Percentiles rank a stretch among this genome's conserved stretches.
These are phyloP conservation scores for Drosophila tropicalis DNA, from an alignment of 1,140 invertebrate species.

Conservation along the genomic window DNA sequence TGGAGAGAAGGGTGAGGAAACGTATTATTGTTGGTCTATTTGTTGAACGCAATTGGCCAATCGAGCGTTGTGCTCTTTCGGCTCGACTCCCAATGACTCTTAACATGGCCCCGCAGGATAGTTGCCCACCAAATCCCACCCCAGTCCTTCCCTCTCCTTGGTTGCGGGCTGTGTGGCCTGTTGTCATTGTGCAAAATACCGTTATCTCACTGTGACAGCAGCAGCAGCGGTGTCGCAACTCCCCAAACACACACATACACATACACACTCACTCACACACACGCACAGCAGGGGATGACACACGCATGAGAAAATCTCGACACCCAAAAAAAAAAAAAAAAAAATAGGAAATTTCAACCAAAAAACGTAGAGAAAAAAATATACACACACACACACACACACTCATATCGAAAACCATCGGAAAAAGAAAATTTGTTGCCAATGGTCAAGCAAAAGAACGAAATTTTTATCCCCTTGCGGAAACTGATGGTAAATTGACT, in stretches of 20 bases:
- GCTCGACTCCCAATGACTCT: slow-evolving; percentile 21
- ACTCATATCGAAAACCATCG: background rate
- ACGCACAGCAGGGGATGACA: slow-evolving; percentile 18
- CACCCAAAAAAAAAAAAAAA: slow-evolving; percentile 3
- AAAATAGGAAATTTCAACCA: slow-evolving; percentile 22
- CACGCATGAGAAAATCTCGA: slow-evolving; percentile 12
- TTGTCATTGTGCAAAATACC: slow-evolving; percentile 79
- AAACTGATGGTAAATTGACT: slow-evolving; percentile 31
- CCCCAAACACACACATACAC: slow-evolving; percentile 9
- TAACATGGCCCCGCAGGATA: slow-evolving; percentile 40
- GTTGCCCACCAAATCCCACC: slow-evolving; percentile 7
- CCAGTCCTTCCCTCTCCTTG: background rate
- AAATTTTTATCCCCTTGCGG: slow-evolving; percentile 13
- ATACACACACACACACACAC: too few species aligned
- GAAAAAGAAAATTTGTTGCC: slow-evolving; percentile 13
- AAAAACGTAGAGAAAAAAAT: background rate
- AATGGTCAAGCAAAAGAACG: slow-evolving; percentile 49
- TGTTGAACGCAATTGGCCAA: slow-evolving; percentile 62
- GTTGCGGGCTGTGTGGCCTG: slow-evolving; percentile 33
- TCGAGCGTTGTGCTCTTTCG: slow-evolving; percentile 40
- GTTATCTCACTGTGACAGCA: slow-evolving; percentile 72
- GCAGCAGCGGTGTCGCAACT: slow-evolving; percentile 54
- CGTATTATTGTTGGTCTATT: slow-evolving; percentile 64
- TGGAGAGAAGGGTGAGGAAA: background rate
- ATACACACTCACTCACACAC: background rate